These are phyloP conservation scores for Meriones psammophilus DNA, from an alignment of 2,797 vertebrate species.

Conservation along the genomic window DNA sequence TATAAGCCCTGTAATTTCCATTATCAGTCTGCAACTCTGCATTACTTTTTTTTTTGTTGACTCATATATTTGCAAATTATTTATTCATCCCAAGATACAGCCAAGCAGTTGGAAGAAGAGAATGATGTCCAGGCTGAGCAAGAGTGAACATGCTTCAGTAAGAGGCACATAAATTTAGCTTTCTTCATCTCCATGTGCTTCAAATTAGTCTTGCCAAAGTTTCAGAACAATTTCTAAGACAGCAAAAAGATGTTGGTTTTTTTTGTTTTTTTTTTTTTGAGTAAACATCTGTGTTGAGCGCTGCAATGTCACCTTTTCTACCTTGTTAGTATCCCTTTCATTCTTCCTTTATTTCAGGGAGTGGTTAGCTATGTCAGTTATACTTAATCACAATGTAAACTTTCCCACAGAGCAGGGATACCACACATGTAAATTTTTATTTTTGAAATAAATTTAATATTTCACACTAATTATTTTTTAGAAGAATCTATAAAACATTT, in stretches of 20 bases:
- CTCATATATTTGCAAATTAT: conserved; percentile 80
- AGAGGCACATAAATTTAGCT: conserved; percentile 67
- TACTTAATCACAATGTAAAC: background rate
- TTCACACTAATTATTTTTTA: conserved; percentile 34
- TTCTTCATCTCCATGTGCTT: conserved; percentile 55
- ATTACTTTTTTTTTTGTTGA: conserved; percentile 80
- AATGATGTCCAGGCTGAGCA: conserved; percentile 51
- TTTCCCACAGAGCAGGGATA: conserved; percentile 21
- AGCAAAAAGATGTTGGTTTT: background rate
- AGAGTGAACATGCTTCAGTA: conserved; percentile 66
- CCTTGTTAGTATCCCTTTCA: background rate
- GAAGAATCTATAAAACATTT: background rate
- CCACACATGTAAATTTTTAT: background rate
- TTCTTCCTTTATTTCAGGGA: background rate
- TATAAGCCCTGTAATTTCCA: conserved; percentile 78
- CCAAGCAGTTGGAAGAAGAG: conserved; percentile 65
- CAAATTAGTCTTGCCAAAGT: conserved; percentile 27
- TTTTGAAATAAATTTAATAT: conserved; percentile 40
- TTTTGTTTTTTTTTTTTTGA: background rate
- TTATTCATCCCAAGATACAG: conserved; percentile 76
- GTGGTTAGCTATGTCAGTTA: background rate
- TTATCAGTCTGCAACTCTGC: conserved; percentile 76
- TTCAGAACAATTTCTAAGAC: conserved; percentile 54
- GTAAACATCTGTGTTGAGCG: background rate
- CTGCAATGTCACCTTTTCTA: background rate